Evolutionary conservation across 2,888 invertebrate genomes (phyloP).

Genomic region (Gerosis bhagava): DNA sequence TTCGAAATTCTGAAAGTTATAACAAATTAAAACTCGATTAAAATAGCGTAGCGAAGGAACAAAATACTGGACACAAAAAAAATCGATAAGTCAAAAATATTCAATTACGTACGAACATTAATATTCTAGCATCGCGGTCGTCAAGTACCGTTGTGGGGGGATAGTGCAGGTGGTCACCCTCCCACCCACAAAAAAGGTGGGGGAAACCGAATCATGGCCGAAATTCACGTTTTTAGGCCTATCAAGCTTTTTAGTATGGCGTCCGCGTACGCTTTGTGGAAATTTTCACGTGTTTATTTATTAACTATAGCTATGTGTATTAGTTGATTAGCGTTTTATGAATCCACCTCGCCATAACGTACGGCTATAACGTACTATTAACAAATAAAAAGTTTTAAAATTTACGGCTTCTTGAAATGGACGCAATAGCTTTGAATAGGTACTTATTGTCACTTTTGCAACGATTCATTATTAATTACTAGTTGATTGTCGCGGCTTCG

Average conservation of each 20-base stretch:
- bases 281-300: slow-evolving; percentile 49
- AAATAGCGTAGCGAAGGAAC: slow-evolving; percentile 4
- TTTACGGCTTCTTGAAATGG: too few species aligned
- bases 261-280: slow-evolving; percentile 55
- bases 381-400: slow-evolving; percentile 21
- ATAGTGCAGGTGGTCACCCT: slow-evolving; percentile 57
- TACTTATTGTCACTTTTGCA: too few species aligned
- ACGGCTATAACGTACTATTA: slow-evolving; percentile 19
- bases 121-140: slow-evolving; percentile 74
- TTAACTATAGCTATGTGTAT: slow-evolving; percentile 39
- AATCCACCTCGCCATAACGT: slow-evolving; percentile 14
- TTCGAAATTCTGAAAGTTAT: too few species aligned
- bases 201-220: slow-evolving; percentile 52
- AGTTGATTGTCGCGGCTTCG: too few species aligned
- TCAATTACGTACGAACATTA: slow-evolving; percentile 72
- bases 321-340: slow-evolving; percentile 35
- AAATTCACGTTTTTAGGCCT: slow-evolving; percentile 78
- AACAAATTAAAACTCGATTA: slow-evolving; percentile 4
- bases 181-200: slow-evolving; percentile 37
- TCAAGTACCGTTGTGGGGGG: slow-evolving; percentile 64
- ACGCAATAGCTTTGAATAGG: too few species aligned
- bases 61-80: slow-evolving; percentile 37
- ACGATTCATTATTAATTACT: too few species aligned
- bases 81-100: slow-evolving; percentile 66
- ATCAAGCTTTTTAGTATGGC: slow-evolving; percentile 70